These are phyloP conservation scores for Aphelenchoides bicaudatus DNA, from an alignment of 2,888 invertebrate species.

Conservation along the genomic window DNA sequence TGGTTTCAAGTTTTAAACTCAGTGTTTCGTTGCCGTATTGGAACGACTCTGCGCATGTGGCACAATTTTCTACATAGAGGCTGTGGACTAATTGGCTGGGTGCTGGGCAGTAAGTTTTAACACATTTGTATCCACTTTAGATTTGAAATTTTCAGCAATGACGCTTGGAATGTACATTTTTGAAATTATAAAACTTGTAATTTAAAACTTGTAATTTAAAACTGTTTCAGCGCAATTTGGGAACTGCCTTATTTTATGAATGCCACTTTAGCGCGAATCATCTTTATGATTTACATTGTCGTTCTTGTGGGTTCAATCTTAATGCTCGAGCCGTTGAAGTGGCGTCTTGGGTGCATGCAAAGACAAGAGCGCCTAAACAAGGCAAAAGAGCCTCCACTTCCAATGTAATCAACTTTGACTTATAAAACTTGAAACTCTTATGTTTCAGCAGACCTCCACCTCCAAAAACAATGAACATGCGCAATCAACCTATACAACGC, in stretches of 20 bases:
- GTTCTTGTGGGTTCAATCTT: background rate
- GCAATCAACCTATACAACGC: too few relatives aligned
- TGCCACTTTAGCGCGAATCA: background rate
- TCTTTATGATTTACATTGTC: conserved; percentile 11
- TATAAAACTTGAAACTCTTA: too few relatives aligned
- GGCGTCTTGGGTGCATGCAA: background rate
- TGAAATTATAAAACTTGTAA: too few relatives aligned
- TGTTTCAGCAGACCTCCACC: background rate
- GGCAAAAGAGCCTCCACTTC: too few relatives aligned
- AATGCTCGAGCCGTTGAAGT: conserved; percentile 18
- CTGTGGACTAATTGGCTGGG: background rate
- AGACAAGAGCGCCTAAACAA: too few relatives aligned
- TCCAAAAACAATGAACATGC: conserved; percentile 1
- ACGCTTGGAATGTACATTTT: background rate
- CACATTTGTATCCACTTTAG: background rate
- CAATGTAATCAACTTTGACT: too few relatives aligned
- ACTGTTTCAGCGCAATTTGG: conserved; percentile 1
- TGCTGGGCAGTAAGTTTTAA: conserved; percentile 18
- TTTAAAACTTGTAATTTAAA: too few relatives aligned
- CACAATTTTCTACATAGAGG: conserved; percentile 15
- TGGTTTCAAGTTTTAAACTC: conserved; percentile 15
- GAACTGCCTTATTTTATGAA: conserved; percentile 2
- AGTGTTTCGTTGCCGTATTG: conserved; percentile 5
- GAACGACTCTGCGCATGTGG: background rate
- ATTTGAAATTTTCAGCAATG: background rate